Base-by-base conservation (phyloP, 2,797 vertebrate genomes). In the Myiotriccus ornatus region DNA sequence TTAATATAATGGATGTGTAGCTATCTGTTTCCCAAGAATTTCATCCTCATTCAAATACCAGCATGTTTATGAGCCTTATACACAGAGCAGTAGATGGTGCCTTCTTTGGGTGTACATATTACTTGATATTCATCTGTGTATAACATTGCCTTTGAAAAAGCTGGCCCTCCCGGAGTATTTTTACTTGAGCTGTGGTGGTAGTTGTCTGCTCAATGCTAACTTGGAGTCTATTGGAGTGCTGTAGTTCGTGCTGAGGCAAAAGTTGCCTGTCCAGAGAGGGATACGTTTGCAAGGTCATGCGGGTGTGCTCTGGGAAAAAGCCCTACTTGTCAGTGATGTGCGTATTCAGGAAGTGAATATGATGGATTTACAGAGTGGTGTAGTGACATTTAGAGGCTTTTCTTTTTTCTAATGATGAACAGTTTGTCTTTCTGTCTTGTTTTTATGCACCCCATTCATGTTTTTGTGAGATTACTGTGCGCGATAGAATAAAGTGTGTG, bases 91-190 rank as follows among this genome's bases (percentile, higher is more conserved):
- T 41, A 49, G 25, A 19, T 43, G 46, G 27, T 35, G 8, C 20
- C 35, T 62, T 39, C 15, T 59, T 88, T 69, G 37, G 3, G 12
- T 52, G 2, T 24, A 16, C 15, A 3, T 71, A 6, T 49, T 44
- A 21, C 50, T 86, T 84, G 56, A 7, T 41, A 49, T 20, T 56
- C 11, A 5, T 19, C 12, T 0, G 0, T 24, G 9, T 76, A 3
- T 63, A 43, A 18, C 13, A 5, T 30, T 0, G 2, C 49, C 41
- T 84, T 87, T 84, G 81, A 19, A 71, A 84, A 68, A 56, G 12
- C 20, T 81, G 67, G 2, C 15, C 9, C 25, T 94, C 7, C 50
- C 35, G 63, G 34, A 57, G 9, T 32, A 4, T 2, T 21, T 74
- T 71, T 19, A 4, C 7, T 8, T 77, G 44, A 69, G 32, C 12